A percentile compares a stretch with the other conserved stretches of the same genome.
Conservation (phyloP, 2,888 invertebrate genomes). For the Saturnia japonica region DNA sequence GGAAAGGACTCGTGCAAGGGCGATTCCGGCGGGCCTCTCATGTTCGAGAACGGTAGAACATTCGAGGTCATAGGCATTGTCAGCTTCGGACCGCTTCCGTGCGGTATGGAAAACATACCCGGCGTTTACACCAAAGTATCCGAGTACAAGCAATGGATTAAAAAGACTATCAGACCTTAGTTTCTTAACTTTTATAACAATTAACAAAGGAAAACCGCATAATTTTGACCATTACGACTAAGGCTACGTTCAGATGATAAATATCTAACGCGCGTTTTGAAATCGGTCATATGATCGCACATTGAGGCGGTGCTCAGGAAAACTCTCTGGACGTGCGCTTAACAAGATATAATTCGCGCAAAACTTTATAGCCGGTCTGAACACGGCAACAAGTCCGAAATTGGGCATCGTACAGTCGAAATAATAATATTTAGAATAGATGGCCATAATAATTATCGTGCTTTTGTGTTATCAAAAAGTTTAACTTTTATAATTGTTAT, state of each 20-base stretch:
- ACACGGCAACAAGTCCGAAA: too few species aligned
- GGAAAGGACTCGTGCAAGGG: slow-evolving; percentile 78
- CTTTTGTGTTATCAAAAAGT: too few species aligned
- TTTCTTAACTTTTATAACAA: background rate
- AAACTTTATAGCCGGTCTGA: too few species aligned
- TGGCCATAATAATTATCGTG: too few species aligned
- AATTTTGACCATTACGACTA: background rate
- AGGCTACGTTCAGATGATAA: background rate
- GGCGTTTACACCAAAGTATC: slow-evolving; percentile 84
- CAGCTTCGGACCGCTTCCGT: slow-evolving; percentile 84
- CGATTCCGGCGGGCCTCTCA: slow-evolving; percentile 85
- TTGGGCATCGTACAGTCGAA: too few species aligned
- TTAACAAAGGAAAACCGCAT: background rate
- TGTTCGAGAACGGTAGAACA: slow-evolving; percentile 55
- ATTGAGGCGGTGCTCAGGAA: too few species aligned
- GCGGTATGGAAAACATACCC: slow-evolving; percentile 82
- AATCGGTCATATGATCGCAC: too few species aligned
- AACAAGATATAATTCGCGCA: too few species aligned
- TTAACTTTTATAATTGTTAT: too few species aligned
- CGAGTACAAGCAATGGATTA: slow-evolving; percentile 58
- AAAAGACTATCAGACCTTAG: slow-evolving; percentile 4
- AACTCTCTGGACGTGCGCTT: too few species aligned
- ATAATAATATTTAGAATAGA: too few species aligned
- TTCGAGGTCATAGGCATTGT: slow-evolving; percentile 78
- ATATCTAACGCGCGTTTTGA: too few species aligned